These are phyloP conservation scores for Pseudochromis fuscus DNA, from an alignment of 2,797 vertebrate genomes.

Conservation along the genomic window DNA sequence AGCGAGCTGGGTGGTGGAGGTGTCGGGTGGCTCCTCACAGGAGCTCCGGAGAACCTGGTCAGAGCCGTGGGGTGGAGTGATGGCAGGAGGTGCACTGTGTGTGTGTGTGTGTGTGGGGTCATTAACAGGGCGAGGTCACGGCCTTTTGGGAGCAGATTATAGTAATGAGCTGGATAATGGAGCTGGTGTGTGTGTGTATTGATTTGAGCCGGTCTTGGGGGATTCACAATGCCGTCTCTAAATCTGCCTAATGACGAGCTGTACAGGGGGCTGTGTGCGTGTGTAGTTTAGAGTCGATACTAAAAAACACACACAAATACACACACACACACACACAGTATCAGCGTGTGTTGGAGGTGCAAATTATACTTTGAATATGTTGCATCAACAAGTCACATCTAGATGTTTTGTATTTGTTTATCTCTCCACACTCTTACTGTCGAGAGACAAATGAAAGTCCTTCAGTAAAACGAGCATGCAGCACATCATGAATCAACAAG, in stretches of 20 bases:
- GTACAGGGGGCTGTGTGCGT: constrained; percentile 47
- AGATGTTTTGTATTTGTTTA: constrained; percentile 1
- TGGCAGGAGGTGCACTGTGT: constrained; percentile 59
- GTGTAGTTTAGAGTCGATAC: constrained; percentile 47
- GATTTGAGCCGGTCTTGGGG: constrained; percentile 70
- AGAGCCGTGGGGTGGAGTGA: constrained; percentile 46
- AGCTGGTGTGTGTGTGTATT: constrained; percentile 73
- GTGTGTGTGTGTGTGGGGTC: constrained; percentile 63
- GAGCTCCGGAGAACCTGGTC: constrained; percentile 50
- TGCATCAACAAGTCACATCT: constrained; percentile 13
- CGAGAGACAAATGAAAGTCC: background rate
- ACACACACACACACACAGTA: constrained; percentile 4
- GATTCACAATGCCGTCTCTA: constrained; percentile 75
- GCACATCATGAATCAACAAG: too few species aligned
- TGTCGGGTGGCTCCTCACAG: constrained; percentile 45
- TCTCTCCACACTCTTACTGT: background rate
- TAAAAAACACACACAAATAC: constrained; percentile 1
- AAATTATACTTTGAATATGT: constrained; percentile 26
- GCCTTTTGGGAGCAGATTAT: constrained; percentile 80
- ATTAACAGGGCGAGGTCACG: constrained; percentile 77
- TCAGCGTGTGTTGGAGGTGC: constrained; percentile 16
- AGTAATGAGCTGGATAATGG: constrained; percentile 78
- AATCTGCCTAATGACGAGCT: constrained; percentile 81
- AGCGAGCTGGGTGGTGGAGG: constrained; percentile 19
- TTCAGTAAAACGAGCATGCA: too few species aligned